Base-by-base conservation (phyloP, 2,797 vertebrate species). In the Carcharodon carcharias region DNA sequence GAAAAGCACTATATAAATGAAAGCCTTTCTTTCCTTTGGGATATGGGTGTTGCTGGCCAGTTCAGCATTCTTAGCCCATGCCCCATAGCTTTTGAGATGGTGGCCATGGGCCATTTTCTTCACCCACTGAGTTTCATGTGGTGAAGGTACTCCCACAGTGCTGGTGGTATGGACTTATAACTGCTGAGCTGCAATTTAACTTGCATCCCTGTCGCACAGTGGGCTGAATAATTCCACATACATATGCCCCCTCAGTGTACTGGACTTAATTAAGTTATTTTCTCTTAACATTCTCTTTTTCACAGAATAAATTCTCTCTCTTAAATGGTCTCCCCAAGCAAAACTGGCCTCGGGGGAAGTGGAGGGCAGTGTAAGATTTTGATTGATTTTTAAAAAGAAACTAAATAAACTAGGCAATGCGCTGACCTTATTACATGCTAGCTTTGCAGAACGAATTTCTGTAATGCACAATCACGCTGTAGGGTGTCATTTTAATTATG, bases 401-500 rank as follows among this genome's bases (percentile, higher is more conserved):
- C 91, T 45, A 67, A 93, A 23, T 45, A 45, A 65, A 65, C 63
- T 3, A 23, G 61, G n/a, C 61, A 65, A 7, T 1, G n/a, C 8
- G 8, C 1, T 85, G 28, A 35, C 56, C 88, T 61, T 35, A 35
- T 91, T 91, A 91, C n/a, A 93, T 31, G 91, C 61, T 65, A 93
- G 16, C 91, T 40, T n/a, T 65, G 61, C 61, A 45, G 91, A 93
- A 65, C 61, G 16, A 40, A 40, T 93, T 45, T 67, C 16, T 85
- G 16, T 85, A 31, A 65, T 65, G n/a, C n/a, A 93, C 61, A 45
- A 67, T 93, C 63, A 67, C 61, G n/a, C 91, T 65, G 91, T 45
- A 93, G 91, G 91, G 61, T 40, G 91, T 26, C 35, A 28, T 45
- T 65, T 65, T 93, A 93, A 93, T 93, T 67, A 93, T 65, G 61